These are phyloP conservation scores for Matsumurasca onukii DNA, from an alignment of 1,140 invertebrate genomes.

Conservation along the genomic window DNA sequence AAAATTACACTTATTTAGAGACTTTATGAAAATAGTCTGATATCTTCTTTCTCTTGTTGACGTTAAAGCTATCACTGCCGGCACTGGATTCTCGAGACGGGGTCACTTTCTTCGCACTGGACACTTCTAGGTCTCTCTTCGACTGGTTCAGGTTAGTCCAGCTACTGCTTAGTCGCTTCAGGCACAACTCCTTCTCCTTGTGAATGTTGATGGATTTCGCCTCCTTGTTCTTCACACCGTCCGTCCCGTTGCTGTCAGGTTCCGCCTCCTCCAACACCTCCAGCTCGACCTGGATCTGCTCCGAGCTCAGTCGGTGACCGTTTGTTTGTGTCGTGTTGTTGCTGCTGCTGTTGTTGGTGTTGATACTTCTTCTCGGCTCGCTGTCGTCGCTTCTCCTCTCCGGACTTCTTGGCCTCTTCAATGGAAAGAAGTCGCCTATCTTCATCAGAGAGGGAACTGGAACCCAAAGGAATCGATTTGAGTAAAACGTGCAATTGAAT, in stretches of 20 bases:
- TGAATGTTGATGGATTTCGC: constrained; percentile 29
- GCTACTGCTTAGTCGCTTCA: constrained; percentile 34
- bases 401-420: too few relatives aligned
- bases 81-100: neutral
- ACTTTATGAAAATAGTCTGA: constrained; percentile 16
- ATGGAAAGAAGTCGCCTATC: too few relatives aligned
- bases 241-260: neutral
- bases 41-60: constrained; percentile 8
- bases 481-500: too few relatives aligned
- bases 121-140: constrained; percentile 31
- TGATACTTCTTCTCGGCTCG: too few relatives aligned
- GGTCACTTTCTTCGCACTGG: neutral
- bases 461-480: too few relatives aligned
- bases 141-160: constrained; percentile 33
- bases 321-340: too few relatives aligned
- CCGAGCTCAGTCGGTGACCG: neutral
- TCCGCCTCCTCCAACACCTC: constrained; percentile 11
- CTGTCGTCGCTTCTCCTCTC: too few relatives aligned
- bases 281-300: constrained; percentile 17
- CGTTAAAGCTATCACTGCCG: neutral
- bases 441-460: too few relatives aligned
- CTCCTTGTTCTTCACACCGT: constrained; percentile 10
- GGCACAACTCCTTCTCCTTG: constrained; percentile 30
- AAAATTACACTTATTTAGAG: neutral
- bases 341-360: too few relatives aligned